A percentile compares a stretch with the other conserved stretches of the same genome.
phyloP scores from a whole-genome alignment of 2,113 vertebrate genomes.

The Cephalopterus ornatus region DNA sequence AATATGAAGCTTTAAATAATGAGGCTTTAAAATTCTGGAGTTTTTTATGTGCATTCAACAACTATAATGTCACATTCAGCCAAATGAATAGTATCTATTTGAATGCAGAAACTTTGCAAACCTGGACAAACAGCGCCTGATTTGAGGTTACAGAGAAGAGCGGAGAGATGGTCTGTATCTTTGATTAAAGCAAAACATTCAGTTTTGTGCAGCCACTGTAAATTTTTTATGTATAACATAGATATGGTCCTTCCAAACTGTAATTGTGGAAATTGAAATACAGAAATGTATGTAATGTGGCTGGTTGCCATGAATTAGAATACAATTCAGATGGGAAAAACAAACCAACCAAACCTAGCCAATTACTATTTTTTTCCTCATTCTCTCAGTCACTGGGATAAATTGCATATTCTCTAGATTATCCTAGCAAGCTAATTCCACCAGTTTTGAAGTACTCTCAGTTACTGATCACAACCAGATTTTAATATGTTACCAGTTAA shows the following conservation, averaged over 20 bases:
- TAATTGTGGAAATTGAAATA: neutral
- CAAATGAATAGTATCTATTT: neutral
- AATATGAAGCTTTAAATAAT: neutral
- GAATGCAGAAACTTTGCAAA: neutral
- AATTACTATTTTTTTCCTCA: neutral
- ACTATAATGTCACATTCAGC: neutral
- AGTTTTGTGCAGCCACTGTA: neutral
- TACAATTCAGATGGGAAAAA: neutral
- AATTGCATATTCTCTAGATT: neutral
- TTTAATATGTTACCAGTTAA: neutral
- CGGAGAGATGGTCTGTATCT: rapidly evolving
- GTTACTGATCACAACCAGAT: neutral
- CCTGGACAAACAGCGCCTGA: neutral
- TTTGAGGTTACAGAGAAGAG: neutral
- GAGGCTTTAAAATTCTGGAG: neutral
- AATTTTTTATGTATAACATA: neutral
- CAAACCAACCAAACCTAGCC: neutral
- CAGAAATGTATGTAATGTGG: neutral
- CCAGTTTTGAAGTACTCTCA: neutral
- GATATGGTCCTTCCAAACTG: neutral
- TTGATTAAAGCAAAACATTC: neutral
- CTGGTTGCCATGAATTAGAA: neutral
- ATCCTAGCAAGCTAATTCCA: neutral
- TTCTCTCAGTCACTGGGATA: neutral
- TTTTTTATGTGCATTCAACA: neutral